phyloP scores from a whole-genome alignment of 2,797 vertebrate species.

The Propithecus deckenii region DNA sequence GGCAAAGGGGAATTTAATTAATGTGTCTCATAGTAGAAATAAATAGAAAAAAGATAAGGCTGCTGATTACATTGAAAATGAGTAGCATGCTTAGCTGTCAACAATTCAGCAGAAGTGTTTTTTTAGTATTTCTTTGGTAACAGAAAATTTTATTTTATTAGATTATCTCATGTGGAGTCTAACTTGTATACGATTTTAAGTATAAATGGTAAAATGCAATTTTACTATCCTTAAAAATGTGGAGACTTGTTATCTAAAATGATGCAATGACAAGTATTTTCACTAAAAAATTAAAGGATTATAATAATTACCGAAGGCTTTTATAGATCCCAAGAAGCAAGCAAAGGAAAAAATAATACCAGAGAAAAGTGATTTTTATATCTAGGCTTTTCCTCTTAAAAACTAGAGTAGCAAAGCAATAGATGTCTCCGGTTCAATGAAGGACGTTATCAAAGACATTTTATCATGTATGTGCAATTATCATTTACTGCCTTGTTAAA shows the following conservation, averaged over 20 bases:
- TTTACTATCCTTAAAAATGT: conserved; percentile 34
- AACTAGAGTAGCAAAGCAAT: neutral
- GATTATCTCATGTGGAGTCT: neutral
- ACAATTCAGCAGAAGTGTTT: neutral
- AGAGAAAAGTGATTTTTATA: neutral
- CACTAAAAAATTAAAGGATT: neutral
- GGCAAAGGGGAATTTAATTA: conserved; percentile 74
- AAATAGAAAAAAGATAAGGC: conserved; percentile 60
- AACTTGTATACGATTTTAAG: conserved; percentile 11
- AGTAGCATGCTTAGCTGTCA: conserved; percentile 50
- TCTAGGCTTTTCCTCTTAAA: neutral
- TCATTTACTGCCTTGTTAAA: neutral
- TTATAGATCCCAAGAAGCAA: neutral
- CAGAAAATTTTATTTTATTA: conserved; percentile 44
- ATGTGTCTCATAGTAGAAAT: conserved; percentile 50
- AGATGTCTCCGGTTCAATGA: neutral
- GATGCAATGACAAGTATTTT: neutral
- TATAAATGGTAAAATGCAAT: neutral
- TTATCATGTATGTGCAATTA: neutral
- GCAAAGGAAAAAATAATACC: neutral
- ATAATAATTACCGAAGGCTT: neutral
- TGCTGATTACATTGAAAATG: conserved; percentile 60
- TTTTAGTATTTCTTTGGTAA: conserved; percentile 49
- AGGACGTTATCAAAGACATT: neutral
- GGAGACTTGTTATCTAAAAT: neutral